A percentile compares a stretch with the other conserved stretches of the same genome.
Evolutionary conservation across 2,113 vertebrate genomes (phyloP).

Genomic region (Alligator sinensis): DNA sequence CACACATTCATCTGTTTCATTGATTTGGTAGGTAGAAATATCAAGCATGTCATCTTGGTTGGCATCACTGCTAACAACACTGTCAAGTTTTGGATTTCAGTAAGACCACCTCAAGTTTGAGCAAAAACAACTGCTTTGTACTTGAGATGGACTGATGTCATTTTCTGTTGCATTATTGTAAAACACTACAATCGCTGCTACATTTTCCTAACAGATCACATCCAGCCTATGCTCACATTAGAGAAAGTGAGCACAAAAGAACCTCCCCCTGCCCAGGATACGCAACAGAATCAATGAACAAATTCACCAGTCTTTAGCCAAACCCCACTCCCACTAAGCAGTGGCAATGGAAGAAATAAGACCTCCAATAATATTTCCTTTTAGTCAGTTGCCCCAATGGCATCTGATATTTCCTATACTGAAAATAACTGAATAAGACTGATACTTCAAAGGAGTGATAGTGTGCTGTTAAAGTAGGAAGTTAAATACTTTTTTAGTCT

Average conservation of each 20-base stretch:
- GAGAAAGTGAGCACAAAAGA: slow-evolving; percentile 34
- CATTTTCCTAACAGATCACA: slow-evolving; percentile 35
- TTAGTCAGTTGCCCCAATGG: slow-evolving; percentile 25
- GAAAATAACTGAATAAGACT: slow-evolving; percentile 11
- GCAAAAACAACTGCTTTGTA: not conserved
- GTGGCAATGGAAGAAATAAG: not conserved
- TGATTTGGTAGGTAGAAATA: not conserved
- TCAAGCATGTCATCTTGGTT: not conserved
- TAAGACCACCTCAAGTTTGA: not conserved
- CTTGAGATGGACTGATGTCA: not conserved
- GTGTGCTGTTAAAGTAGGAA: not conserved
- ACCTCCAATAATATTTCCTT: not conserved
- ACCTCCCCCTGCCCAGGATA: slow-evolving; percentile 24
- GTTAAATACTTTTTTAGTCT: not conserved
- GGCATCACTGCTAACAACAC: not conserved
- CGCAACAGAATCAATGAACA: slow-evolving; percentile 33
- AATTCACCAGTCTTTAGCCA: not conserved
- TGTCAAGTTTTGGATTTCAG: slow-evolving; percentile 45
- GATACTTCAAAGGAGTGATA: not conserved
- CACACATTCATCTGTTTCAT: not conserved
- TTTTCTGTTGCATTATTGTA: not conserved
- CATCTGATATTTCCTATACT: not conserved
- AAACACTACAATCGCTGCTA: not conserved
- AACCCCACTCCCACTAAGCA: slow-evolving; percentile 8
- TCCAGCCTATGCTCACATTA: not conserved